A percentile compares a stretch with the other conserved stretches of the same genome.
These are phyloP conservation scores for Portevinia maculata DNA, from an alignment of 2,888 invertebrate species.

Conservation along the genomic window DNA sequence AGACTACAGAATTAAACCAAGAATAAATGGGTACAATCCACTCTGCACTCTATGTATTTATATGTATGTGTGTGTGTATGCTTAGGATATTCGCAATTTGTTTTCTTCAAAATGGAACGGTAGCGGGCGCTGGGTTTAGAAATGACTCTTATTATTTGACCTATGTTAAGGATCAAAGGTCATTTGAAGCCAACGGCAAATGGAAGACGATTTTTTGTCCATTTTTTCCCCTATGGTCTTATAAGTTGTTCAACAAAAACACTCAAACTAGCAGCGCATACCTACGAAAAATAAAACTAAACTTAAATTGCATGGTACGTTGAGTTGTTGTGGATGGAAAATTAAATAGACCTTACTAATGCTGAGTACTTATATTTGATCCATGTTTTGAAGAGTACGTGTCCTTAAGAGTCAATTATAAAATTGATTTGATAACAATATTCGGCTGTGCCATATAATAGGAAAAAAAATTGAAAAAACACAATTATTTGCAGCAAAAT, in stretches of 20 bases:
- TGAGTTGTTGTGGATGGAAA: slow-evolving; percentile 3
- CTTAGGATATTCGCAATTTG: slow-evolving; percentile 50
- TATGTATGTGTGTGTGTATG: neutral
- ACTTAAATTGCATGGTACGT: slow-evolving; percentile 53
- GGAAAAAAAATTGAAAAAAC: slow-evolving; percentile 32
- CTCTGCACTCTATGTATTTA: neutral
- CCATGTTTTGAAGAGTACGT: slow-evolving; percentile 45
- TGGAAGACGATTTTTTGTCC: neutral
- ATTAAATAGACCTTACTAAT: neutral
- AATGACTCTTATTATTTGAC: slow-evolving; percentile 52
- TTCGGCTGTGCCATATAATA: slow-evolving; percentile 12
- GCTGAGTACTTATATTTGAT: neutral
- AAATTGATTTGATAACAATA: slow-evolving; percentile 43
- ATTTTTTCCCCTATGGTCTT: no score
- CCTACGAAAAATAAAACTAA: slow-evolving; percentile 5
- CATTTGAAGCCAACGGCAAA: slow-evolving; percentile 44
- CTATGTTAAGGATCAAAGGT: slow-evolving; percentile 60
- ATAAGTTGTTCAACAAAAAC: neutral
- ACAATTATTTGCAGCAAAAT: neutral
- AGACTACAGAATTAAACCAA: slow-evolving; percentile 18
- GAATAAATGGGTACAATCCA: slow-evolving; percentile 45
- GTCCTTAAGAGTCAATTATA: slow-evolving; percentile 49
- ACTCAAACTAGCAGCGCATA: no score
- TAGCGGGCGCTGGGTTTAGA: slow-evolving; percentile 1
- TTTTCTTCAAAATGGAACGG: slow-evolving; percentile 25